Evolutionary conservation across 2,888 invertebrate genomes (phyloP).

Genomic region (Rhopalosiphum nymphaeae): DNA sequence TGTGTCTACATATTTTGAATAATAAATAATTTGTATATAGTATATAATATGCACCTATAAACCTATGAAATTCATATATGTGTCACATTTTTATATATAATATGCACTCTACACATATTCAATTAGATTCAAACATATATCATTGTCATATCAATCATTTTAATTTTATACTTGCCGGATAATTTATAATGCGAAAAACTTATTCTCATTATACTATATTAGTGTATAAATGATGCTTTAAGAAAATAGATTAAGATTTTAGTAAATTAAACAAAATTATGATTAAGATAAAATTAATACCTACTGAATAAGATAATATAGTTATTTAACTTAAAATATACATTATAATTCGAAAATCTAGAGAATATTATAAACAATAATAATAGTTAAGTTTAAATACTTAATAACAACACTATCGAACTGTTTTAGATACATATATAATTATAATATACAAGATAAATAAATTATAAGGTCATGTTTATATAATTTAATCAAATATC

Average conservation of each 20-base stretch:
- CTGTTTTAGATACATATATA: not conserved
- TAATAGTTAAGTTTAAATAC: not conserved
- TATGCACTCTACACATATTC: not conserved
- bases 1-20: no score
- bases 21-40: not conserved
- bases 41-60: not conserved
- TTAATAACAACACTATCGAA: not conserved
- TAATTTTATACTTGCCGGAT: not conserved
- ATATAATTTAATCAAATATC: not conserved
- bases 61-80: not conserved
- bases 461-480: not conserved
- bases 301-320: not conserved
- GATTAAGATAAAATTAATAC: not conserved
- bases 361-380: not conserved
- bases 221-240: not conserved
- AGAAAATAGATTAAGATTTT: not conserved
- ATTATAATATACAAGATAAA: not conserved
- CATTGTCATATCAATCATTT: not conserved
- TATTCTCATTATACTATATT: not conserved
- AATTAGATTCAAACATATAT: not conserved
- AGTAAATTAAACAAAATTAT: not conserved
- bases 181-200: not conserved
- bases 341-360: not conserved
- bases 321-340: not conserved
- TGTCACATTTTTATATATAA: not conserved